Conservation (phyloP, 2,888 invertebrate genomes). For the Cepaea hortensis region DNA sequence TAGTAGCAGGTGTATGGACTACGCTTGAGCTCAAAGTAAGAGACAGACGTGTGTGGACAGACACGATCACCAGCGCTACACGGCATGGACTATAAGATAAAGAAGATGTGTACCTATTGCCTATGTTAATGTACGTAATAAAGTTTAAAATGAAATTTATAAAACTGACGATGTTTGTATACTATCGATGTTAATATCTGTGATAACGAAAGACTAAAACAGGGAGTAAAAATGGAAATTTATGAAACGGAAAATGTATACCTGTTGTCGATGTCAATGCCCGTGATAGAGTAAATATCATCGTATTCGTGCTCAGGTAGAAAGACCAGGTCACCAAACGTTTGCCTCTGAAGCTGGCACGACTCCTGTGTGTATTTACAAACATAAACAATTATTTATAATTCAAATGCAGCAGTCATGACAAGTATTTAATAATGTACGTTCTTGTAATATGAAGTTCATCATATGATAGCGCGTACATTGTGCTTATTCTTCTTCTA, state of each 20-base stretch:
- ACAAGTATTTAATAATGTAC: background rate
- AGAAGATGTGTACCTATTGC: too few relatives aligned
- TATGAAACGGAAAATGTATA: background rate
- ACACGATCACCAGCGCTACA: too few relatives aligned
- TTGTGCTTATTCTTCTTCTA: background rate
- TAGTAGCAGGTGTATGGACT: too few relatives aligned
- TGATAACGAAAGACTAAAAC: too few relatives aligned
- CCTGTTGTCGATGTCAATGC: conserved; percentile 40
- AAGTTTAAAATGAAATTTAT: too few relatives aligned
- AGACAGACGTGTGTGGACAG: too few relatives aligned
- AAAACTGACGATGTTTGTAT: too few relatives aligned
- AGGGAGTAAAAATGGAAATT: too few relatives aligned
- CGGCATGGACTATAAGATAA: too few relatives aligned
- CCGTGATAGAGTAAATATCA: conserved; percentile 43
- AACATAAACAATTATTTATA: background rate
- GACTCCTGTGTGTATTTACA: conserved; percentile 12
- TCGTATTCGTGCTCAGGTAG: conserved; percentile 42
- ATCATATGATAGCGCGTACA: background rate
- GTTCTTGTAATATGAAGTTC: background rate
- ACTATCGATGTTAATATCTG: too few relatives aligned
- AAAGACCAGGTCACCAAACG: conserved; percentile 32
- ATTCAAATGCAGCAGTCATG: background rate
- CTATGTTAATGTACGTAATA: too few relatives aligned
- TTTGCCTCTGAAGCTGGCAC: conserved; percentile 30
- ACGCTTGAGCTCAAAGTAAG: too few relatives aligned